Conservation (phyloP, 2,888 invertebrate genomes). For the Hyalella azteca region DNA sequence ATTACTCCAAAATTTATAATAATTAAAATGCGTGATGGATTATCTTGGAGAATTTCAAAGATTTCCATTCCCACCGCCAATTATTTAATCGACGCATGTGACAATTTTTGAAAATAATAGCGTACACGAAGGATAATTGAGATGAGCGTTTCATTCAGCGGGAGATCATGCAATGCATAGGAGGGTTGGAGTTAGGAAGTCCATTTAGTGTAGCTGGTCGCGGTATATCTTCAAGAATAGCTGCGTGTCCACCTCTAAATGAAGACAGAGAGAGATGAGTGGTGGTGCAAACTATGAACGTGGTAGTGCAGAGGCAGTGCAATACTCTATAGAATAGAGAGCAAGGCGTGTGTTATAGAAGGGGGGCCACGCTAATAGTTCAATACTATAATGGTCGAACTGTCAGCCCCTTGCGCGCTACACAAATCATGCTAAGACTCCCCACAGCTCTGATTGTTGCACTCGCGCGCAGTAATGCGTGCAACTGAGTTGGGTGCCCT, state of each 20-base stretch:
- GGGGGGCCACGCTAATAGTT: conserved; percentile 31
- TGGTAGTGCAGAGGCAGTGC: conserved; percentile 3
- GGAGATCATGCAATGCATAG: conserved; percentile 18
- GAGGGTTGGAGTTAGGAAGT: background rate
- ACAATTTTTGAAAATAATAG: background rate
- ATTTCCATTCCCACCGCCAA: background rate
- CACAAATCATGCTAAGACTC: conserved; percentile 36
- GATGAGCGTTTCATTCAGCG: background rate
- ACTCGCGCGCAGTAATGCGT: conserved; percentile 22
- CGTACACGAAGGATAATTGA: background rate
- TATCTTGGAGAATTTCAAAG: too few species aligned
- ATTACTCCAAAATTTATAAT: too few species aligned
- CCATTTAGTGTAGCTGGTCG: conserved; percentile 6
- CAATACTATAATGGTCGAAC: conserved; percentile 36
- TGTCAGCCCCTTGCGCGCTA: conserved; percentile 30
- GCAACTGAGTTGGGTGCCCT: conserved; percentile 11
- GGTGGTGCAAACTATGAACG: conserved; percentile 19
- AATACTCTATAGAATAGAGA: conserved; percentile 25
- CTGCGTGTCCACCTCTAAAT: conserved; percentile 26
- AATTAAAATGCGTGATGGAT: too few species aligned
- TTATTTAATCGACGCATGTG: conserved; percentile 13
- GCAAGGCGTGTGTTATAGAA: conserved; percentile 26
- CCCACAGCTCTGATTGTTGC: conserved; percentile 36
- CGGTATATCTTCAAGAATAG: conserved; percentile 32
- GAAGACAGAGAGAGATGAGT: conserved; percentile 37